Conservation (phyloP, 2,888 invertebrate genomes). For the Lasioglossum figueresi region DNA sequence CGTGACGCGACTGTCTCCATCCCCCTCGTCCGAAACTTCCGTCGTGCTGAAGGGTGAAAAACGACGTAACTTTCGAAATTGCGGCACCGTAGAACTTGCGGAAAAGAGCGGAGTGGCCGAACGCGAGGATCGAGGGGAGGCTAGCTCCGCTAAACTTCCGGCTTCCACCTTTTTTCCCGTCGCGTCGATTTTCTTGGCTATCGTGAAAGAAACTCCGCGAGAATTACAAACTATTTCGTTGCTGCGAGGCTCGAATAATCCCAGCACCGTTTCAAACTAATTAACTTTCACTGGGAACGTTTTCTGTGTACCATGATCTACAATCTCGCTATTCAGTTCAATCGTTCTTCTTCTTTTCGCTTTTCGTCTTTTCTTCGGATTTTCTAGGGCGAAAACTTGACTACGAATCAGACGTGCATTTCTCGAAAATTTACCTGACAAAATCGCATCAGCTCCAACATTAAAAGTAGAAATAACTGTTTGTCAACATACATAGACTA, state of each 20-base stretch:
- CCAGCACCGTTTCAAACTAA: not conserved
- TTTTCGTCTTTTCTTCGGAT: not conserved
- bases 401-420: not conserved
- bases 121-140: conserved; percentile 1
- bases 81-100: conserved; percentile 35
- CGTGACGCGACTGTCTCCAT: conserved; percentile 29
- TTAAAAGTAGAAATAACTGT: not conserved
- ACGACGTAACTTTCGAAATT: conserved; percentile 55
- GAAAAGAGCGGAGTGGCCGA: conserved; percentile 14
- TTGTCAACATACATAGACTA: not conserved
- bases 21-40: conserved; percentile 37
- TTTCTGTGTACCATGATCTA: not conserved
- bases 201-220: not conserved
- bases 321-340: not conserved
- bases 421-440: not conserved
- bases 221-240: conserved; percentile 47
- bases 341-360: not conserved
- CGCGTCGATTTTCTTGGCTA: not conserved
- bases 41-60: conserved; percentile 27
- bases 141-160: conserved; percentile 27
- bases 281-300: not conserved
- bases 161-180: conserved; percentile 5
- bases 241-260: not conserved
- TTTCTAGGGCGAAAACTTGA: not conserved
- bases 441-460: not conserved